Base-by-base conservation (phyloP, 1,140 invertebrate genomes). In the Drosophila subpulchrella region DNA sequence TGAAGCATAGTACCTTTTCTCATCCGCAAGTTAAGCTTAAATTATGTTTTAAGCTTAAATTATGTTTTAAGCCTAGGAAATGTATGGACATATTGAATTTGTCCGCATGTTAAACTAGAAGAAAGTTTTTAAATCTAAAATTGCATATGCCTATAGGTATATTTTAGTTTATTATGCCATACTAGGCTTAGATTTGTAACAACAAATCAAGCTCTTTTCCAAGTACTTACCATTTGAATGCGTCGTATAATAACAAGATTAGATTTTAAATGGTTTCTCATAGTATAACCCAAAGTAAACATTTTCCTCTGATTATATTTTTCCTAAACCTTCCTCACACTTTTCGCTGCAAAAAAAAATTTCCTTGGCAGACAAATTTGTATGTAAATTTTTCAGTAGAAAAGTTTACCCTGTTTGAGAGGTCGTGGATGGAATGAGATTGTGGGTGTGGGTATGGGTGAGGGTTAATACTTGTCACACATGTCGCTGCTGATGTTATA, bases 391-490 rank as follows among this genome's bases (percentile, higher is more conserved):
- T 83, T 47, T 41, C 51, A 32, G 24, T 39, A 42, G 36, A 47
- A 81, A 81, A 80, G 57, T 68, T 60, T 38, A 2, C 27, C 34
- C 41, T 13, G 32, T 24, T 44, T n/a, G 27, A 24, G 54, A 59
- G 76, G 63, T 57, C 44, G 38, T 54, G 50, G 34, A 10, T 58
- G 41, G 15, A 59, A 12, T n/a, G 13, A 44, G 44, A 6, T 24
- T 36, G 70, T 30, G 47, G 30, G 32, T 20, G 32, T 48, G 67
- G 63, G 65, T 36, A 65, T 30, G 47, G 30, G 32, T 20, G 32
- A 55, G 67, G 63, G 65, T 85, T 70, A 66, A 75, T 81, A 82
- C 83, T 86, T 86, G 82, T 86, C 82, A 82, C 83, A 86, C 82
- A 86, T 86, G 82, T 88, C 62, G 75, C 70, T 57, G 75, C 78